Evolutionary conservation across 2,888 invertebrate genomes (phyloP).

Genomic region (Microplitis manilae): DNA sequence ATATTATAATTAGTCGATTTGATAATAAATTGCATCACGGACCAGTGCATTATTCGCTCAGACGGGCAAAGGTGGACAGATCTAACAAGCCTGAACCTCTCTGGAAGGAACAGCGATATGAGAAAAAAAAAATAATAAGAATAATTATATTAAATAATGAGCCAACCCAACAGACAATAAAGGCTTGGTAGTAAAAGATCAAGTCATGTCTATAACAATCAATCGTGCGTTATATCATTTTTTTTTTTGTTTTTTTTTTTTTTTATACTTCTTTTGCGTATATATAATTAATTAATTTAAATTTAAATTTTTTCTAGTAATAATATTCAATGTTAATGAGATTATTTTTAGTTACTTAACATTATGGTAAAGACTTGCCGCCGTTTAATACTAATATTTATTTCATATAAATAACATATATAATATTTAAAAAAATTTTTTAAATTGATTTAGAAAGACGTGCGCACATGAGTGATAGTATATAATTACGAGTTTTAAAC

Average conservation of each 20-base stretch:
- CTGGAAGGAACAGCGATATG: constrained; percentile 42
- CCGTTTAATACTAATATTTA: neutral
- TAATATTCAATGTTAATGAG: constrained; percentile 31
- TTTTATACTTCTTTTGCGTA: constrained; percentile 8
- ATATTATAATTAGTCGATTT: constrained; percentile 1
- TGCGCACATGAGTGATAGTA: neutral
- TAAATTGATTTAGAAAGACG: constrained; percentile 3
- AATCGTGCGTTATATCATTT: constrained; percentile 16
- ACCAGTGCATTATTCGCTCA: constrained; percentile 14
- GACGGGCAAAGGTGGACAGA: constrained; percentile 33
- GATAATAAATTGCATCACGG: constrained; percentile 13
- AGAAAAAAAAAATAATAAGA: constrained; percentile 13
- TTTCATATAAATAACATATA: neutral
- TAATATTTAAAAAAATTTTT: neutral
- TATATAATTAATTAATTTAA: constrained; percentile 21
- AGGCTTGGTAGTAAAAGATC: neutral
- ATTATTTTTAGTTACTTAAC: neutral
- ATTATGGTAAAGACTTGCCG: neutral
- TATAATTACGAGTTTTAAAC: constrained; percentile 21
- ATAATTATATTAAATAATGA: constrained; percentile 15
- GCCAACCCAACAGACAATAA: constrained; percentile 7
- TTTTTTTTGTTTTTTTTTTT: constrained; percentile 23
- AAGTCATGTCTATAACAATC: constrained; percentile 3
- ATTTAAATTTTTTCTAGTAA: constrained; percentile 25
- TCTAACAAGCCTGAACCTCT: constrained; percentile 44